Percentiles rank a stretch among this genome's conserved stretches.
These are phyloP conservation scores for Cyprinus carpio DNA, from an alignment of 2,113 vertebrate species.

Conservation along the genomic window DNA sequence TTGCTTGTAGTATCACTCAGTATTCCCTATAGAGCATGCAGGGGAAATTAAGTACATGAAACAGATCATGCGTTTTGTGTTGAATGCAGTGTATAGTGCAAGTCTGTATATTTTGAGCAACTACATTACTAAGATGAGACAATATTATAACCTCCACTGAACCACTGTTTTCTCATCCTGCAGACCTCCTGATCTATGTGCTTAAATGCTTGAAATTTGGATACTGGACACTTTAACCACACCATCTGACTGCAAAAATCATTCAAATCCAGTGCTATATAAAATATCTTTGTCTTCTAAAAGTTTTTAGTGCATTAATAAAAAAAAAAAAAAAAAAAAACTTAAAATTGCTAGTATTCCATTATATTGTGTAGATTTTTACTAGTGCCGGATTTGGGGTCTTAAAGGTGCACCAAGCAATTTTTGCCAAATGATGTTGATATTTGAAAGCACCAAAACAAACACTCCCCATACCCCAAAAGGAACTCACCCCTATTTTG, in stretches of 20 bases:
- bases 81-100: neutral
- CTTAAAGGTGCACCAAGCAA: too few species aligned
- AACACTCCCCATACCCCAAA: too few species aligned
- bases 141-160: neutral
- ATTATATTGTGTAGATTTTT: too few species aligned
- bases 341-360: too few species aligned
- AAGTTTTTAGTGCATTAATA: too few species aligned
- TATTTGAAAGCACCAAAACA: too few species aligned
- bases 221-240: neutral
- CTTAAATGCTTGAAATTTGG: neutral
- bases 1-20: neutral
- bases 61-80: conserved; percentile 11
- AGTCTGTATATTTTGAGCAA: neutral
- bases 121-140: neutral
- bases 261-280: neutral
- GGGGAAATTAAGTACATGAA: conserved; percentile 2
- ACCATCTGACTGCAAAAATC: neutral
- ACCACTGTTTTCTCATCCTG: neutral
- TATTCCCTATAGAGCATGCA: neutral
- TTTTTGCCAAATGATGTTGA: too few species aligned
- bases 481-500: too few species aligned
- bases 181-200: neutral
- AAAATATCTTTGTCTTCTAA: neutral
- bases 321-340: too few species aligned
- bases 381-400: too few species aligned